A percentile compares a stretch with the other conserved stretches of the same genome.
These are phyloP conservation scores for Pseudochaenichthys georgianus DNA, from an alignment of 2,797 vertebrate species.

Conservation along the genomic window DNA sequence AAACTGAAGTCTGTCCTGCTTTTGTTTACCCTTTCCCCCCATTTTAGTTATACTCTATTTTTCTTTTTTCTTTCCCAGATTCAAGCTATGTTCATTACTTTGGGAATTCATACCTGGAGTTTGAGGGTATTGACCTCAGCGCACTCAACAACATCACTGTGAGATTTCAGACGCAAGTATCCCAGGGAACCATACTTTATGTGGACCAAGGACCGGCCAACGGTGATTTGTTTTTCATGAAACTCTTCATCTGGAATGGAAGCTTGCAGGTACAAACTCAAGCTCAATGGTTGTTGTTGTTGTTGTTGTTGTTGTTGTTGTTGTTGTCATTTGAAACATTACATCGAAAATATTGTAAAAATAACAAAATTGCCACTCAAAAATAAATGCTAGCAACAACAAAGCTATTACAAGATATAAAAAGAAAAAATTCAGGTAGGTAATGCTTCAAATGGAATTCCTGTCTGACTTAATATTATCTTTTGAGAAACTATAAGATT, in stretches of 20 bases:
- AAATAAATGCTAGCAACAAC: too few relatives aligned
- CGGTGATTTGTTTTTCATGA: slow-evolving; percentile 81
- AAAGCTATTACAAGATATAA: too few relatives aligned
- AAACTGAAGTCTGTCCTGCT: slow-evolving; percentile 25
- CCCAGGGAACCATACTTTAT: slow-evolving; percentile 86
- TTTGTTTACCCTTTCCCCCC: slow-evolving; percentile 23
- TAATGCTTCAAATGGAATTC: too few relatives aligned
- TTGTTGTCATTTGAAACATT: too few relatives aligned
- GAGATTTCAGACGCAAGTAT: slow-evolving; percentile 83
- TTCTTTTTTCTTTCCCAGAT: slow-evolving; percentile 71
- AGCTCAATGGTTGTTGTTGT: too few relatives aligned
- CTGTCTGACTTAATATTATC: too few relatives aligned
- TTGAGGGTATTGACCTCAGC: slow-evolving; percentile 83
- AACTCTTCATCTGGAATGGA: slow-evolving; percentile 82
- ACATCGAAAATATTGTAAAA: too few relatives aligned
- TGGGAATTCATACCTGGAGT: slow-evolving; percentile 89
- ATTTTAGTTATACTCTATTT: slow-evolving; percentile 21
- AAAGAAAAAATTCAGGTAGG: too few relatives aligned
- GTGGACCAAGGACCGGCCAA: slow-evolving; percentile 76
- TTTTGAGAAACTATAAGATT: too few relatives aligned
- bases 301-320: too few relatives aligned
- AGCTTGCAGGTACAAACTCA: slow-evolving; percentile 76
- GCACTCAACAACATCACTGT: slow-evolving; percentile 84
- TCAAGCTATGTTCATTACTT: slow-evolving; percentile 81
- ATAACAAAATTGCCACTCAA: too few relatives aligned